phyloP scores from a whole-genome alignment of 2,113 vertebrate species.

The Cephalopterus ornatus region DNA sequence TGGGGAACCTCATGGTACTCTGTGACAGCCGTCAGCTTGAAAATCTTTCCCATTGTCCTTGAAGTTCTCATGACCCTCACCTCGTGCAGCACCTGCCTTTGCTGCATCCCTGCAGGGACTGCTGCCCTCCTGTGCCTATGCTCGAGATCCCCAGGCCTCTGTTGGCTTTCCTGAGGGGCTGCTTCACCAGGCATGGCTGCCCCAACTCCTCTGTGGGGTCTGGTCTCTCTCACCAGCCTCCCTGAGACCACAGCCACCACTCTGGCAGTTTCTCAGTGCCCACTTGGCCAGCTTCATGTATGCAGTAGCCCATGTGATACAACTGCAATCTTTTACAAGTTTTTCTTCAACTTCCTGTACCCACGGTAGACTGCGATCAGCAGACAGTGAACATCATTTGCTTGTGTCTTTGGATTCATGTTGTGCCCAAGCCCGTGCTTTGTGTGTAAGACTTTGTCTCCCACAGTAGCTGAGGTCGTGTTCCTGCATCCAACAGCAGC shows the following conservation, averaged over 20 bases:
- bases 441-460: background rate
- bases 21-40: accelerated
- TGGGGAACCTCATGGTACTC: too few relatives aligned
- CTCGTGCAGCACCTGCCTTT: background rate
- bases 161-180: accelerated
- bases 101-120: background rate
- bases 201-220: accelerated
- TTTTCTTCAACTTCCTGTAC: background rate
- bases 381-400: background rate
- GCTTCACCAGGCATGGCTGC: accelerated
- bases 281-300: background rate
- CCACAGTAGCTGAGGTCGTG: accelerated
- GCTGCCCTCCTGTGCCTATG: accelerated
- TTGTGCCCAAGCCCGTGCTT: background rate
- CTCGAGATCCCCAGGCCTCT: accelerated
- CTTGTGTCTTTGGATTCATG: background rate
- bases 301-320: background rate
- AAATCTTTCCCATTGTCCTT: background rate
- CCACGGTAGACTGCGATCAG: background rate
- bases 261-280: background rate
- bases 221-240: background rate
- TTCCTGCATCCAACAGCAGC: background rate
- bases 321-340: background rate
- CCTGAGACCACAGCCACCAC: accelerated
- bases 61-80: accelerated